Evolutionary conservation across 2,888 invertebrate species (phyloP), one percentile per base, ranked within the genome.

Genomic region (Syrphus vitripennis): DNA sequence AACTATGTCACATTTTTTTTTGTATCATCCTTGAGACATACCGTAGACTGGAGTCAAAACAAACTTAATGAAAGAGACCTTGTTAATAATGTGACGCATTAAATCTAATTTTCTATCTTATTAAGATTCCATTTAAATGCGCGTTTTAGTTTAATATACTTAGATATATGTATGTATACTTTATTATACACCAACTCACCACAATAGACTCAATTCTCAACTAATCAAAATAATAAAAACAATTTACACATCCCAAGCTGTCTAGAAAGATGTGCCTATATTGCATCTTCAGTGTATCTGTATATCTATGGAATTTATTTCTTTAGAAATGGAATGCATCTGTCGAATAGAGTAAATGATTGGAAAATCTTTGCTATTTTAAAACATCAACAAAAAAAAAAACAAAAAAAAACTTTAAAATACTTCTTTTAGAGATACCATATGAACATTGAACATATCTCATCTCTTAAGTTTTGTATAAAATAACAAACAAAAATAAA

Each of bases 301-400:
- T 53, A 50, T 24, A 37, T 70, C 48, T 74, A 21, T 31, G 80
- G 63, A 84, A 76, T 80, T 70, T 63, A 45, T 75, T 71, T 55
- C 45, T 50, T 26, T 72, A 53, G 72, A 76, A 76, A 61, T 40
- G 71, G 72, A 69, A 81, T 86, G 77, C 81, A 86, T 81, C 79
- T 79, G 69, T 70, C 72, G 67, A 74, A 78, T 78, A 40, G 59
- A 70, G 48, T 70, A 74, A 74, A 70, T 79, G 74, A 67, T 69
- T 78, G n/a, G 16, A 65, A 57, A 76, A 81, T 71, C 50, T 50
- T 40, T 65, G 59, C 71, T 77, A 78, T 83, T 76, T 82, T 40
- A 63, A 63, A 63, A 63, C 14, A 50, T 7, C 50, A 59, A 26
- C 1, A 26, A 16, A 26, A 16, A 53, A 1, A 26, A 16, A 55